Evolutionary conservation across 2,888 invertebrate genomes (phyloP), one percentile per base, ranked within the genome.

Genomic region (Colostygia pectinataria): DNA sequence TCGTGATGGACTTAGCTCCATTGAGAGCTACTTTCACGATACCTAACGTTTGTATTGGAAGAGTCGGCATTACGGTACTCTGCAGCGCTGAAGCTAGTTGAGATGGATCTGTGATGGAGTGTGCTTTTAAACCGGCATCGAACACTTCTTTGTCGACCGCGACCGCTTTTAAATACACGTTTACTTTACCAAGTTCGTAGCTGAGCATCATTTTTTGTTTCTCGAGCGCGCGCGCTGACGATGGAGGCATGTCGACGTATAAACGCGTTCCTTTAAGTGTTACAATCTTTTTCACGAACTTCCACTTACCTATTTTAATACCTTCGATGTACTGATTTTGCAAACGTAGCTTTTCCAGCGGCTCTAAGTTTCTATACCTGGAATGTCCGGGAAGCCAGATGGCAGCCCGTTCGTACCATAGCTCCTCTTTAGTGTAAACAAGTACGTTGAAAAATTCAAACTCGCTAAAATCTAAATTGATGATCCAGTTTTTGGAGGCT

Each of bases 311-410:
- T 59, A 89, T 66, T 48, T 82, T 71, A 42, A 83, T 64, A 14
- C 71, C 80, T 0, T 74, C 68, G 13, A 83, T 54, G 4, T 64
- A 53, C 42, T 59, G 76, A 55, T 90, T 90, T 63, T 90, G 89
- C 49, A 89, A 55, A 46, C 72, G 76, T 1, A 90, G 74, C 46
- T 87, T 88, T 0, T 66, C 65, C 3, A 87, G 57, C 4, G 89
- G 88, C 38, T 82, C 80, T 20, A 83, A 65, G 42, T 71, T 69
- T 15, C 71, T 67, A 46, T 63, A 69, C 57, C 71, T 75, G 41
- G 83, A 81, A 66, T 87, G 85, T 4, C 84, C 85, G 1, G 86
- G 88, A 13, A 90, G 66, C 86, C 87, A 88, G 15, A 90, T 73
- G 2, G 87, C 87, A 0, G 84, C 88, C 1, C 89, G 74, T 55